A percentile compares a stretch with the other conserved stretches of the same genome.
These are phyloP conservation scores for Phrynocephalus vlangalii DNA, from an alignment of 2,797 vertebrate species.

Conservation along the genomic window DNA sequence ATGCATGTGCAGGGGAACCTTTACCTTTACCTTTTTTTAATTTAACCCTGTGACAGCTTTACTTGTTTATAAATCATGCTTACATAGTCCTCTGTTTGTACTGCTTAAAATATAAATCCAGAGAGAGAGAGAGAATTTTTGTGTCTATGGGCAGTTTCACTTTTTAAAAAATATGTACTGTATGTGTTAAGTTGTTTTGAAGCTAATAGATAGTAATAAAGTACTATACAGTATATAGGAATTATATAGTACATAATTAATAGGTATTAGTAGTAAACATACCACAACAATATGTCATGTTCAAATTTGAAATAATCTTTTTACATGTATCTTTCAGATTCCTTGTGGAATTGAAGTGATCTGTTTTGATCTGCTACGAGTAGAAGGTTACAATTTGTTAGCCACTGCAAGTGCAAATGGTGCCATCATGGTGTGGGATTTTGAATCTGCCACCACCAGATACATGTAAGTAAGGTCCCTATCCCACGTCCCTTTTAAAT, in stretches of 20 bases:
- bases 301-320: neutral
- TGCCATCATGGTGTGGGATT: constrained; percentile 77
- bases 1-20: too few species aligned
- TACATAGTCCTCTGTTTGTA: neutral
- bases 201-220: neutral
- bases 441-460: constrained; percentile 68
- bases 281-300: neutral
- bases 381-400: constrained; percentile 71
- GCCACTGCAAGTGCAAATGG: constrained; percentile 71
- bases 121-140: neutral
- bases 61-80: neutral
- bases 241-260: neutral
- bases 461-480: constrained; percentile 73
- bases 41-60: neutral
- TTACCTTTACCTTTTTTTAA: neutral
- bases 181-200: neutral
- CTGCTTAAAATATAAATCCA: neutral
- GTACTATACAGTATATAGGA: too few species aligned
- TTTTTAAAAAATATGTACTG: neutral
- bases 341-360: constrained; percentile 48
- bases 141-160: neutral
- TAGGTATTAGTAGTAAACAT: neutral
- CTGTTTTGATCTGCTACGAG: constrained; percentile 75
- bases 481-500: too few species aligned
- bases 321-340: constrained; percentile 62